Evolutionary conservation across 2,113 vertebrate genomes (phyloP), one percentile per base, ranked within the genome.

Genomic region (Microcebus ravelobensis): DNA sequence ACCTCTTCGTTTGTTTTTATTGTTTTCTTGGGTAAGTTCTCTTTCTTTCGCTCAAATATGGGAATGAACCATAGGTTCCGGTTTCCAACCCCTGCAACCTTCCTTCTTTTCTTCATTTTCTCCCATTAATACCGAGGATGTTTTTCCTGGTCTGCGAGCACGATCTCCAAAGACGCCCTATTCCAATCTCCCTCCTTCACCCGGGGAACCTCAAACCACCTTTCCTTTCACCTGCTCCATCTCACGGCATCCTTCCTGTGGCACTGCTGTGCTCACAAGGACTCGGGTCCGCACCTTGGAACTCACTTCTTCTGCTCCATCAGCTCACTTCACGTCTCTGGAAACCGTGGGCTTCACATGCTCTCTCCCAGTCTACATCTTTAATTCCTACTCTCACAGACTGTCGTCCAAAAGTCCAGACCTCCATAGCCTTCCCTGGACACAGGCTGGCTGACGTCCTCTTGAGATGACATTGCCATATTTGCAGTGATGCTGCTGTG

Each of bases 301-400:
- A 10, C 23, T 34, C 42, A 4, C 21, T 61, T 48, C 31, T 67
- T 21, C 21, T 59, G 71, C 27, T 27, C 45, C 55, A 6, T 27
- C 6, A 2, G 5, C 81, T 76, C n/a, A 6, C 20, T 8, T 20
- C 42, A 11, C 20, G 0, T 57, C 45, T 20, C 48, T 2, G 39
- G 15, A 21, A n/a, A 79, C 27, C 29, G 39, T 2, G 50, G 29
- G 15, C 68, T 27, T 13, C 52, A 23, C 39, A 15, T 0, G 18
- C 23, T 4, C n/a, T 2, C 6, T 36, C 50, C 39, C 2, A 29
- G 2, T 29, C 50, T 2, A 2, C 0, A 7, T 42, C 36, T 14
- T 31, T 42, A 52, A 8, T 18, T 18, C 20, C 52, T 45, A 2
- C 29, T 68, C 42, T 4, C 21, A 3, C 63, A 9, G 25, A 23